phyloP scores from a whole-genome alignment of 2,888 invertebrate species.

The Chrysolina haemoptera region DNA sequence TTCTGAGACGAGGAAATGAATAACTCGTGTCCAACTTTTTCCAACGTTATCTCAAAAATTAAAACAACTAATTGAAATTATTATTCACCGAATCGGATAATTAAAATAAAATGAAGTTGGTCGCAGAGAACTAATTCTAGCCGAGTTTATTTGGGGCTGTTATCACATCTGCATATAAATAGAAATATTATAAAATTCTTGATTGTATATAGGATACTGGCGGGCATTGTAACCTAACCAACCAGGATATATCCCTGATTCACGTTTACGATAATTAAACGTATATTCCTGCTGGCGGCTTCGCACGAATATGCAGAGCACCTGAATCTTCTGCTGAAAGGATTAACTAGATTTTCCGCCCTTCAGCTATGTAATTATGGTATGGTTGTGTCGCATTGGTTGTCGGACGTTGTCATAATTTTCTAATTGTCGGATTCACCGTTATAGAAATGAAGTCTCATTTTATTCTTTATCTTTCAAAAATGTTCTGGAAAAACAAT shows the following conservation, averaged over 20 bases:
- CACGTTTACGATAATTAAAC: slow-evolving; percentile 25
- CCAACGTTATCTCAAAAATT: neutral
- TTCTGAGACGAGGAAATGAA: too few species aligned
- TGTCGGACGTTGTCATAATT: neutral
- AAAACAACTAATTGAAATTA: slow-evolving; percentile 27
- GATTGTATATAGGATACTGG: slow-evolving; percentile 33
- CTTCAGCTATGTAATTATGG: slow-evolving; percentile 34
- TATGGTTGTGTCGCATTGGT: neutral
- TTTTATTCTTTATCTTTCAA: too few species aligned
- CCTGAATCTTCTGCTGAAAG: slow-evolving; percentile 40
- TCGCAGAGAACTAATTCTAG: slow-evolving; percentile 53
- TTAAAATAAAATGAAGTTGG: slow-evolving; percentile 55
- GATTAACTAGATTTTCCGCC: slow-evolving; percentile 38
- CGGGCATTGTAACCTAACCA: slow-evolving; percentile 38
- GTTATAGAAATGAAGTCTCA: too few species aligned
- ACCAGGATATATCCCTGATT: slow-evolving; percentile 26
- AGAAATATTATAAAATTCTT: slow-evolving; percentile 62
- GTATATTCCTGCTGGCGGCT: slow-evolving; percentile 25
- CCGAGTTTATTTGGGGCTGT: slow-evolving; percentile 54
- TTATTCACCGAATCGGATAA: slow-evolving; percentile 46
- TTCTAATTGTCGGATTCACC: neutral
- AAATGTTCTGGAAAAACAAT: too few species aligned
- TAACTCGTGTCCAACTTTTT: neutral
- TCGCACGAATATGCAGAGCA: slow-evolving; percentile 5
- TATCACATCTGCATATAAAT: slow-evolving; percentile 64